A percentile compares a stretch with the other conserved stretches of the same genome.
Conservation (phyloP, 2,113 vertebrate species). For the Elaphurus davidianus region DNA sequence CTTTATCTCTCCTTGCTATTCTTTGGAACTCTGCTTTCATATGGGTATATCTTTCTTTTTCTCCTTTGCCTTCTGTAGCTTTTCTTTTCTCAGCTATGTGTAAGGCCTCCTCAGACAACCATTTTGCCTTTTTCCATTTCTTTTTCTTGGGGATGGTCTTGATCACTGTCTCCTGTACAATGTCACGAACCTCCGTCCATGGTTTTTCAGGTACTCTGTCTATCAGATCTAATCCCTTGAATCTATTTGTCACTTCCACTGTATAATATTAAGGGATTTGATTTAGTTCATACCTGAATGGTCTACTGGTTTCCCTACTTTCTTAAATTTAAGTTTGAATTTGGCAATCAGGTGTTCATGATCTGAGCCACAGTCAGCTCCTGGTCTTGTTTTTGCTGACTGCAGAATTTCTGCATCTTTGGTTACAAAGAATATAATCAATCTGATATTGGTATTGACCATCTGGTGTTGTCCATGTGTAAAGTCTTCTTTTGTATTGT, state of each 20-base stretch:
- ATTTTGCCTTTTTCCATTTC: neutral
- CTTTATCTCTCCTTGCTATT: neutral
- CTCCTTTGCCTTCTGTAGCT: neutral
- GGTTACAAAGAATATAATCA: neutral
- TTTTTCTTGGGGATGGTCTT: neutral
- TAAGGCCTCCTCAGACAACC: neutral
- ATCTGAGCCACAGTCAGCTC: neutral
- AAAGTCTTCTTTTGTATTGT: neutral
- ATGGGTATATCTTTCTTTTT: neutral
- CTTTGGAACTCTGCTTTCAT: neutral
- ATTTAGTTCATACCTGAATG: neutral
- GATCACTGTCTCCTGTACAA: neutral
- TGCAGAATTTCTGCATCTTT: neutral
- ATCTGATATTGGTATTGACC: neutral
- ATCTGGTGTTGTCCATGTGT: neutral
- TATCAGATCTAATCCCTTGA: neutral
- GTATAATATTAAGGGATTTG: neutral
- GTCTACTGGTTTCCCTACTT: neutral
- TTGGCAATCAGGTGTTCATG: neutral
- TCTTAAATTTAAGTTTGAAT: neutral
- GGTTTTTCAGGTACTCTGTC: neutral
- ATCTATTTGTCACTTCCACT: neutral
- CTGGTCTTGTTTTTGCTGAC: fast-evolving
- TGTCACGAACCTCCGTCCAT: neutral
- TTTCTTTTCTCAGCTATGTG: neutral